Conservation (phyloP, 2,797 vertebrate genomes). For the Peromyscus attwateri region DNA sequence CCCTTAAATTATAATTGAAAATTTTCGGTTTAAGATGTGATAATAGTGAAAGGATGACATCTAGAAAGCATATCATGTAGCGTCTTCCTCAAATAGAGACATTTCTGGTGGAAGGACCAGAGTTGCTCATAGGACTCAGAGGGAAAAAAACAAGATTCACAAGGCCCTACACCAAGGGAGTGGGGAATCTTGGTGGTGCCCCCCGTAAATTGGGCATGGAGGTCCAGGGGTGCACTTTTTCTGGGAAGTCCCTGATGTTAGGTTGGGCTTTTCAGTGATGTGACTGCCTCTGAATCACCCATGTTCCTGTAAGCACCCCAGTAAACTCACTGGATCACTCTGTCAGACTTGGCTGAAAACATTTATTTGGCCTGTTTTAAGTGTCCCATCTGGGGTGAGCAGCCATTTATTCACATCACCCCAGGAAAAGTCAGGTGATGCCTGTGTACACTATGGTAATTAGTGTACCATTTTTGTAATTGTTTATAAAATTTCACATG, state of each 20-base stretch:
- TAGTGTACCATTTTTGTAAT: not conserved
- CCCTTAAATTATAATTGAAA: constrained; percentile 5
- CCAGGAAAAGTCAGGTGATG: not conserved
- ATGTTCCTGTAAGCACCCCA: not conserved
- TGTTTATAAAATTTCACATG: not conserved
- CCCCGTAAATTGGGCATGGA: not conserved
- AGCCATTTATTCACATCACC: not conserved
- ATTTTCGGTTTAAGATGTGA: constrained; percentile 30
- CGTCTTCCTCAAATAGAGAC: not conserved
- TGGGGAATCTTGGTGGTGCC: not conserved
- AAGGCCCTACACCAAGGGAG: too few species aligned
- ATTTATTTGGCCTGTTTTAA: not conserved
- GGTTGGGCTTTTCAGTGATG: not conserved
- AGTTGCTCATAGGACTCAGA: not conserved
- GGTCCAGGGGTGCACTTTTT: not conserved
- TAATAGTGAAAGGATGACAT: not conserved
- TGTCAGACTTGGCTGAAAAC: not conserved
- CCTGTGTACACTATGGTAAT: not conserved
- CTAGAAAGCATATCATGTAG: not conserved
- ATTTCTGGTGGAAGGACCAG: not conserved
- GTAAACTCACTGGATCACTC: not conserved
- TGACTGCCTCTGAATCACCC: not conserved
- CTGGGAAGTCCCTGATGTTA: not conserved
- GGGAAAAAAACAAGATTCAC: not conserved
- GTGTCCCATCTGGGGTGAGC: not conserved